Conservation (phyloP, 2,888 invertebrate species). For the Orgyia antiqua region DNA sequence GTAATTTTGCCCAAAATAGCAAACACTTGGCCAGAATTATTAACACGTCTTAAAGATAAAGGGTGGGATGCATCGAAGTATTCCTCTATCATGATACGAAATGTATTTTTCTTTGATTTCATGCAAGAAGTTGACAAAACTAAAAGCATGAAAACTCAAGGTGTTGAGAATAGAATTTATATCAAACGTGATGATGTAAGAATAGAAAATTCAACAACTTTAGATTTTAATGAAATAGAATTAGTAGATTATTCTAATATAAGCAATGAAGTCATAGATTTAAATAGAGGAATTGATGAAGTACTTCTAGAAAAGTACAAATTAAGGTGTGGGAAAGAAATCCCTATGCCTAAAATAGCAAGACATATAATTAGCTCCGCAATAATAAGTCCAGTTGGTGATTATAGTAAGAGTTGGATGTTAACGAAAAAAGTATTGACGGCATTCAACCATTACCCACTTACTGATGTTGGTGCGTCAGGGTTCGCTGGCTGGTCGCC, state of each 20-base stretch:
- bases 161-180: constrained; percentile 45
- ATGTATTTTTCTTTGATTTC: constrained; percentile 83
- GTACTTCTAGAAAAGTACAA: constrained; percentile 34
- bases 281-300: constrained; percentile 23
- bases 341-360: constrained; percentile 60
- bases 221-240: constrained; percentile 50
- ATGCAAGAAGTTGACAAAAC: constrained; percentile 53
- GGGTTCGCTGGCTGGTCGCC: constrained; percentile 77
- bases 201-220: constrained; percentile 34
- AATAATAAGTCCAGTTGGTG: constrained; percentile 79
- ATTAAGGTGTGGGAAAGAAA: constrained; percentile 42
- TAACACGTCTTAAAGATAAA: constrained; percentile 58
- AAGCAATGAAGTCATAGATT: constrained; percentile 44
- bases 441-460: constrained; percentile 87
- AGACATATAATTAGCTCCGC: constrained; percentile 74
- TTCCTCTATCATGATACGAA: constrained; percentile 81
- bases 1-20: constrained; percentile 81
- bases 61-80: constrained; percentile 67
- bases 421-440: constrained; percentile 80
- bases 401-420: constrained; percentile 85
- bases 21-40: constrained; percentile 76
- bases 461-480: constrained; percentile 77
- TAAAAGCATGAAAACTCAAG: constrained; percentile 23
- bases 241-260: constrained; percentile 41
- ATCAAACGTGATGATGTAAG: constrained; percentile 64